These are phyloP conservation scores for Hipposideros larvatus DNA, from an alignment of 2,797 vertebrate species.

Conservation along the genomic window DNA sequence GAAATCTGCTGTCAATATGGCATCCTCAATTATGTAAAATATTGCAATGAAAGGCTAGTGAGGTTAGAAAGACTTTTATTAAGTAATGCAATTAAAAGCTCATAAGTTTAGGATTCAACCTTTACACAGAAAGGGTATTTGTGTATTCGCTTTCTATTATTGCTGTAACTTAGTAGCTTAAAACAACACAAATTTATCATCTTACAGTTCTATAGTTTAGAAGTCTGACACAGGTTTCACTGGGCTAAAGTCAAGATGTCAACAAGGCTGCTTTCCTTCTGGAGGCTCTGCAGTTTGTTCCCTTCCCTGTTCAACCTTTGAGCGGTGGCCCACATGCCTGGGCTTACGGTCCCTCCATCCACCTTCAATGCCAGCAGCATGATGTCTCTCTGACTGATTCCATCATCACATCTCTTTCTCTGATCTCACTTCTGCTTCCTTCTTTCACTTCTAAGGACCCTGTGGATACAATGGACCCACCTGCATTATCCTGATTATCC, in stretches of 20 bases:
- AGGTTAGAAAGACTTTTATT: background rate
- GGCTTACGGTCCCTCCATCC: background rate
- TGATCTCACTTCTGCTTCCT: background rate
- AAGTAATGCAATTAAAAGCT: slow-evolving; percentile 49
- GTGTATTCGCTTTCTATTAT: background rate
- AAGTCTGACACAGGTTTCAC: background rate
- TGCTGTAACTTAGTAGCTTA: background rate
- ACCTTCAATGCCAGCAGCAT: background rate
- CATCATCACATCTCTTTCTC: background rate
- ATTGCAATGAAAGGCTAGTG: slow-evolving; percentile 13
- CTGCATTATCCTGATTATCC: background rate
- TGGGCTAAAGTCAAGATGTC: background rate
- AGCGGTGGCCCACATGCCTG: background rate
- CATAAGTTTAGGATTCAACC: background rate
- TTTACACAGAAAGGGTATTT: background rate
- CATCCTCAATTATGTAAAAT: slow-evolving; percentile 25
- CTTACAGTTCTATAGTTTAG: background rate
- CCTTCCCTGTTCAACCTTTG: background rate
- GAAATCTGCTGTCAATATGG: background rate
- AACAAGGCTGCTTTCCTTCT: background rate
- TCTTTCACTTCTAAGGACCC: background rate
- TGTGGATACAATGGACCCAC: background rate
- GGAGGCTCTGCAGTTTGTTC: background rate
- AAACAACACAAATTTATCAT: background rate
- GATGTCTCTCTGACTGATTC: background rate